A percentile compares a stretch with the other conserved stretches of the same genome.
Conservation (phyloP, 2,888 invertebrate genomes). For the Eristalis tenax region DNA sequence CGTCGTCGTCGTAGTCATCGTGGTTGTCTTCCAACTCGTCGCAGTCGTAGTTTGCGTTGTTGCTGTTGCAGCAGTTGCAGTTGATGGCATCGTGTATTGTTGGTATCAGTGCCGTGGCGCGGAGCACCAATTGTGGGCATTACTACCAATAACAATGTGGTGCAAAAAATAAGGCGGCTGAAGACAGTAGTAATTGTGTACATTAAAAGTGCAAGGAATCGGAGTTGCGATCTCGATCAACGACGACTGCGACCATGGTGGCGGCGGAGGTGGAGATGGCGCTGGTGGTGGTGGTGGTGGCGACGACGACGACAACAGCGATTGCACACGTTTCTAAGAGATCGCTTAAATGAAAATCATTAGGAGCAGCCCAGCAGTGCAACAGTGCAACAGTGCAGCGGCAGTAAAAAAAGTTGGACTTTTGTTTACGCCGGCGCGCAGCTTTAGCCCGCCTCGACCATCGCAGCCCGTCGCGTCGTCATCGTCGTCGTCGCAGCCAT, state of each 20-base stretch:
- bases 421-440: conserved; percentile 40
- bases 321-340: conserved; percentile 51
- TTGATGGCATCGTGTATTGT: conserved; percentile 23
- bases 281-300: not conserved
- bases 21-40: conserved; percentile 23
- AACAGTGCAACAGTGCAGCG: conserved; percentile 3
- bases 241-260: not conserved
- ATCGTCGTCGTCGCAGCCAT: not conserved
- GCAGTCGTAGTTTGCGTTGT: conserved; percentile 31
- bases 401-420: conserved; percentile 32
- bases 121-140: conserved; percentile 68
- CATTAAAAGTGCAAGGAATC: conserved; percentile 71
- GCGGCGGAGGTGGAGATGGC: not conserved
- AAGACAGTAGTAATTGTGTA: conserved; percentile 72
- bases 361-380: conserved; percentile 34
- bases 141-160: conserved; percentile 70
- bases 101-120: conserved; percentile 43
- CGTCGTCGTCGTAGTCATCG: conserved; percentile 49
- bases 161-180: conserved; percentile 72
- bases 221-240: conserved; percentile 60
- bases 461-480: not conserved
- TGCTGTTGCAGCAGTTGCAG: conserved; percentile 21
- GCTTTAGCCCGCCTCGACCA: conserved; percentile 19
- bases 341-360: conserved; percentile 67
- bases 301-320: conserved; percentile 27